Conservation (phyloP, 2,113 vertebrate species). For the Phainopepla nitens region DNA sequence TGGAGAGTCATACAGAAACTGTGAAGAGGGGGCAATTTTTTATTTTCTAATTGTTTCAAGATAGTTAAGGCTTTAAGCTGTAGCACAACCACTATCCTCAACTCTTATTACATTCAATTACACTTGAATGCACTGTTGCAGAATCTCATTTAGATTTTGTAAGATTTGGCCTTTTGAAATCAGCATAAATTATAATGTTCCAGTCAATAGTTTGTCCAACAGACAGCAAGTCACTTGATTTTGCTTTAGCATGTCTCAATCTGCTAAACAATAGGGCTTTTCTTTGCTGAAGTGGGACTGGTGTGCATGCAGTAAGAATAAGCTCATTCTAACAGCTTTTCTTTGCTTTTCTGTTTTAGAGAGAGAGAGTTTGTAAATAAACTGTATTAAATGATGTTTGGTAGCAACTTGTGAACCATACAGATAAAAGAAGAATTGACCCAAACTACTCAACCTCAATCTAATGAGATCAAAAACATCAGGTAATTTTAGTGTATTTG, state of each 20-base stretch:
- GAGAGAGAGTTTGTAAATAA: not conserved
- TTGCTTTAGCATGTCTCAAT: constrained; percentile 8
- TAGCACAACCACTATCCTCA: not conserved
- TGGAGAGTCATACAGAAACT: not conserved
- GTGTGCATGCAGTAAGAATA: not conserved
- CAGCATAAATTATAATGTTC: not conserved
- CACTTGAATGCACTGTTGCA: not conserved
- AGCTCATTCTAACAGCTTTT: constrained; percentile 3
- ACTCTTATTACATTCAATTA: not conserved
- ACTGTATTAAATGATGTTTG: not conserved
- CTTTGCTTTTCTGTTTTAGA: not conserved
- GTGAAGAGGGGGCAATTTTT: not conserved
- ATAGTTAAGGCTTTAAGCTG: not conserved
- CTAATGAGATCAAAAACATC: not conserved
- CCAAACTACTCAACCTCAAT: not conserved
- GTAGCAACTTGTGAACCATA: not conserved
- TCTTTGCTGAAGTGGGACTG: constrained; percentile 7
- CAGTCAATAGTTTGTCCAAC: constrained; percentile 9
- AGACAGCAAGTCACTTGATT: constrained; percentile 15
- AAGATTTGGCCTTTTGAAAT: not conserved
- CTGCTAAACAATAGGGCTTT: constrained; percentile 30
- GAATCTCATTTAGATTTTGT: constrained; percentile 3
- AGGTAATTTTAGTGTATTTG: not conserved
- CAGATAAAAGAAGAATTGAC: not conserved
- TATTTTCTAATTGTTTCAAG: not conserved